phyloP scores from a whole-genome alignment of 2,113 vertebrate species.

The Recurvirostra avosetta region DNA sequence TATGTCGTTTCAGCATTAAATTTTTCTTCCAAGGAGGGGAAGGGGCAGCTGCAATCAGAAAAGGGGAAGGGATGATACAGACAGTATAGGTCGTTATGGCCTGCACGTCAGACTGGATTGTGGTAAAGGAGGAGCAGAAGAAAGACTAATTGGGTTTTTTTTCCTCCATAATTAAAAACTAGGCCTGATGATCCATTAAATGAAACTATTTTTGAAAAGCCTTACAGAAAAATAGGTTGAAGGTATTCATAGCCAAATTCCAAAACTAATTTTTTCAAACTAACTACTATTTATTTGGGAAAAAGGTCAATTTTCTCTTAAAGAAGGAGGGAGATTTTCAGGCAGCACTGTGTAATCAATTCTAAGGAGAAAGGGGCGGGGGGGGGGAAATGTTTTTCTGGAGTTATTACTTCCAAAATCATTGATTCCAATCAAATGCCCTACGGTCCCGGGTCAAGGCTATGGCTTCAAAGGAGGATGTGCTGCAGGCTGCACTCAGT shows the following conservation, averaged over 20 bases:
- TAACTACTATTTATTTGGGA: not conserved
- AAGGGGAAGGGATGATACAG: not conserved
- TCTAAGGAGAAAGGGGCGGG: not conserved
- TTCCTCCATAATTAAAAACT: not conserved
- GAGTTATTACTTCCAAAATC: not conserved
- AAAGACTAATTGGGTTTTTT: not conserved
- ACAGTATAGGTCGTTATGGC: no score
- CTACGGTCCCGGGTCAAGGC: not conserved
- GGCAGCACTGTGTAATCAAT: not conserved
- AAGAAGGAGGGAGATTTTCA: not conserved
- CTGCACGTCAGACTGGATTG: not conserved
- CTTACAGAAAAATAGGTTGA: not conserved
- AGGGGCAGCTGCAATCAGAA: not conserved
- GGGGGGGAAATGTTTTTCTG: not conserved
- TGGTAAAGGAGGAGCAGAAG: not conserved
- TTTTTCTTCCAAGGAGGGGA: not conserved
- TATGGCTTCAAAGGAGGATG: not conserved
- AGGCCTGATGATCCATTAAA: not conserved
- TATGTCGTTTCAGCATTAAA: not conserved
- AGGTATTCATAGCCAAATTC: not conserved
- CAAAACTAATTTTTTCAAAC: not conserved
- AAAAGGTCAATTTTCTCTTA: not conserved
- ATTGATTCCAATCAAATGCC: not conserved
- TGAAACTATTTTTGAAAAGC: not conserved
- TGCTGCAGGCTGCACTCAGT: not conserved